Evolutionary conservation across 2,797 vertebrate genomes (phyloP), one percentile per base, ranked within the genome.

Genomic region (Coreius guichenoti): DNA sequence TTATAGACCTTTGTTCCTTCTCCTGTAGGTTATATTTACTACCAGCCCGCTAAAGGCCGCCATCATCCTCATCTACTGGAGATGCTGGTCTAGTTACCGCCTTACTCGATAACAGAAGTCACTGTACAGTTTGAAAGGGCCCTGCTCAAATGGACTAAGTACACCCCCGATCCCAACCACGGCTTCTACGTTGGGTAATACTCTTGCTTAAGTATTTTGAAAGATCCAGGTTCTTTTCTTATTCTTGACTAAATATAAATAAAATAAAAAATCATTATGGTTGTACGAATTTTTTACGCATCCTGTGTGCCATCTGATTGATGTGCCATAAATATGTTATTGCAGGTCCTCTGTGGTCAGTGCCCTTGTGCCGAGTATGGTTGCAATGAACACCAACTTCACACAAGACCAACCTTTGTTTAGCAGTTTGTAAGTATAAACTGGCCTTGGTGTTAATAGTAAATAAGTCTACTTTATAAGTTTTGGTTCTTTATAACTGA

Each of bases 131-230:
- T 99, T 91, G 98, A 99, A 93, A 95, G 97, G 82, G 98, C 98
- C 0, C 93, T 99, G 86, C 89, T 99, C 72, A 99, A 98, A 92
- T 99, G 98, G 98, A 99, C 98, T 0, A 98, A 99, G 89, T 99
- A 99, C 91, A 95, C 98, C 0, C 98, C 98, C 0, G 98, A 99
- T 90, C 97, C 98, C 14, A 99, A 99, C 90, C 98, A 99, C 0
- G 98, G 98, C 87, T 99, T 99, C 91, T 99, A 99, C 0, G 95
- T 99, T 0, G 95, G 98, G 98, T 99, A 89, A 77, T 93, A 14
- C 33, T 19, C n/a, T 8, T 56, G 21, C 23, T 75, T 54, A 23
- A 23, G 39, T 56, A 16, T 36, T 31, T 21, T 58, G 19, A 29
- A n/a, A 29, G 9, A 45, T 13, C 12, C 39, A 51, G 2, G 7